phyloP scores from a whole-genome alignment of 2,113 vertebrate species.

The Platysteira castanea region DNA sequence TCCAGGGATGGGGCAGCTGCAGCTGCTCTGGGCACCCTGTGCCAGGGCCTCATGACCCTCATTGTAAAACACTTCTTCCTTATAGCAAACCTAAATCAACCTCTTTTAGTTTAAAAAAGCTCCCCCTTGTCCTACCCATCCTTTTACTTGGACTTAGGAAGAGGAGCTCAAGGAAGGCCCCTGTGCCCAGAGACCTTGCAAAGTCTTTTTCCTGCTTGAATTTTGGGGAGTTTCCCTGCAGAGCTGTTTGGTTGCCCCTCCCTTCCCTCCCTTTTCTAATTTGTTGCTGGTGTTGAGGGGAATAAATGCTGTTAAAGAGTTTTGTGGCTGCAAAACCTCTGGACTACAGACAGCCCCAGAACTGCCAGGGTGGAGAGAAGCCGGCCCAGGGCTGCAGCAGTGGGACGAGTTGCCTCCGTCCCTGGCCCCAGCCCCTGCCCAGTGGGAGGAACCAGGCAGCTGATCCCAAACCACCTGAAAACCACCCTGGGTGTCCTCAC shows the following conservation, averaged over 20 bases:
- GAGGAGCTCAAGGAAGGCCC: neutral
- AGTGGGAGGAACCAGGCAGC: neutral
- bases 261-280: neutral
- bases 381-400: neutral
- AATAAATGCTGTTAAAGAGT: neutral
- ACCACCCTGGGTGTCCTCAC: neutral
- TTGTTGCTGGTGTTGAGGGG: neutral
- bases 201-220: neutral
- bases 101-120: neutral
- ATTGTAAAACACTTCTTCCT: neutral
- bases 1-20: neutral
- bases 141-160: neutral
- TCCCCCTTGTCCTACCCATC: neutral
- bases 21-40: neutral
- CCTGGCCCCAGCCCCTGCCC: neutral
- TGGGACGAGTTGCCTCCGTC: fast-evolving
- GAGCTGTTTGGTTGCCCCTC: neutral
- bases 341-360: fast-evolving
- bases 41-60: neutral
- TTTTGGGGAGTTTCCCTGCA: neutral
- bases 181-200: neutral
- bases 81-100: neutral
- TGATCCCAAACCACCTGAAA: neutral
- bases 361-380: neutral
- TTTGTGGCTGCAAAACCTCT: neutral